phyloP scores from a whole-genome alignment of 2,888 invertebrate genomes.

The Andrena bicolor region DNA sequence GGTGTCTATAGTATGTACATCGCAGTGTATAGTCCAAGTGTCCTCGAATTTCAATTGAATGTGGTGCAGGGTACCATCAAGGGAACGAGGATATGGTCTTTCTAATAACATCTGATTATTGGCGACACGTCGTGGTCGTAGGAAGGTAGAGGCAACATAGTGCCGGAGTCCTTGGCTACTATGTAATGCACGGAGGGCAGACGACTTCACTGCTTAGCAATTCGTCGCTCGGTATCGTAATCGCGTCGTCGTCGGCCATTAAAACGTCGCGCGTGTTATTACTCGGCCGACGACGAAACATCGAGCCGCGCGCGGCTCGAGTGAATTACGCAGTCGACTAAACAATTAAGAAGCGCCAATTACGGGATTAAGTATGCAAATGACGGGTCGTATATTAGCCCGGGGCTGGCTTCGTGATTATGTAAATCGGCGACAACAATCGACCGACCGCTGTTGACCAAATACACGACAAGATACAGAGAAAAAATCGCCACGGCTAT shows the following conservation, averaged over 20 bases:
- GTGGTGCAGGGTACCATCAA: too few relatives aligned
- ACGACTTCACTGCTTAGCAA: too few relatives aligned
- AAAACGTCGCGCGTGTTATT: background rate
- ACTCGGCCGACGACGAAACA: constrained; percentile 8
- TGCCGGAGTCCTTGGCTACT: too few relatives aligned
- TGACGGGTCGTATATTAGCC: constrained; percentile 43
- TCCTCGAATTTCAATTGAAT: too few relatives aligned
- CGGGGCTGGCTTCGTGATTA: constrained; percentile 45
- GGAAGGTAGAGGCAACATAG: too few relatives aligned
- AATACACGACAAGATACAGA: constrained; percentile 23
- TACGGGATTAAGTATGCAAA: constrained; percentile 63
- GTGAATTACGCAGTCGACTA: constrained; percentile 50
- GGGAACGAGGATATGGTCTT: too few relatives aligned
- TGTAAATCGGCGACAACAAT: constrained; percentile 56
- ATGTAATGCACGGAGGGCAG: too few relatives aligned
- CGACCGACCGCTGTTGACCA: constrained; percentile 21
- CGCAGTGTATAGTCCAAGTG: too few relatives aligned
- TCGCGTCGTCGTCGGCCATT: constrained; percentile 17
- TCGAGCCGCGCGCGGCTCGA: background rate
- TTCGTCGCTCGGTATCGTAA: background rate
- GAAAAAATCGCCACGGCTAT: constrained; percentile 17
- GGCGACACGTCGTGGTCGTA: too few relatives aligned
- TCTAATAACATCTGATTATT: too few relatives aligned
- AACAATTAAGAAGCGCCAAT: constrained; percentile 61
- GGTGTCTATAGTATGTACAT: too few relatives aligned